Evolutionary conservation across 2,888 invertebrate species (phyloP), one percentile per base, ranked within the genome.

Genomic region (Girardia tigrina): DNA sequence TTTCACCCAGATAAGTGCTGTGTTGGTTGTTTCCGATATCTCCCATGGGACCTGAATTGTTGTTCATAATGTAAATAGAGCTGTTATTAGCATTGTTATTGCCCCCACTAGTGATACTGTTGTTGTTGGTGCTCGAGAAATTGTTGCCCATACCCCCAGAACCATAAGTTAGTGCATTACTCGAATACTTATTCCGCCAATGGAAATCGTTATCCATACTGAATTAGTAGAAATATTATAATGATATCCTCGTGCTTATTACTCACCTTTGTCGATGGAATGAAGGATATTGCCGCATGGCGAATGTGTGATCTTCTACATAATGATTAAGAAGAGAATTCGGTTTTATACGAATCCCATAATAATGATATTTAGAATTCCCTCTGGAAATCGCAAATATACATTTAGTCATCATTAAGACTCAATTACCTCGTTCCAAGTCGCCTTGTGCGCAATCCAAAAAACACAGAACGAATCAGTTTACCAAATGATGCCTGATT

Each of bases 401-500:
- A n/a, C 20, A 23, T 14, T 14, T 14, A 26, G 56, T 26, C 27
- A 26, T n/a, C n/a, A 72, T 42, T 16, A 16, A 12, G 20, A 36
- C 8, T 14, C 29, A 75, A 42, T 29, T 81, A 89, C 90, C 91
- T 88, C 1, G 97, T 98, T 78, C 98, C 98, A 71, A 98, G 88
- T 75, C 98, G 88, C 79, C 94, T 87, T 20, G 98, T 98, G 78
- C 94, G 88, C 80, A 98, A 87, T 23, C 97, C 97, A 80, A 94
- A 88, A 87, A 99, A 98, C 78, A 98, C 97, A 1, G 95, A 94
- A 77, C 98, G 89, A 82, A 98, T 98, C 69, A 98, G 88, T 86
- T 99, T 98, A 78, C 98, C 98, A 87, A 99, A 99, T 36, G 94
- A 95, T 8, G 98, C 98, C 42, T 97, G 95, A 87, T 99, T 99